These are phyloP conservation scores for Alligator sinensis DNA, from an alignment of 2,113 vertebrate species.

Conservation along the genomic window DNA sequence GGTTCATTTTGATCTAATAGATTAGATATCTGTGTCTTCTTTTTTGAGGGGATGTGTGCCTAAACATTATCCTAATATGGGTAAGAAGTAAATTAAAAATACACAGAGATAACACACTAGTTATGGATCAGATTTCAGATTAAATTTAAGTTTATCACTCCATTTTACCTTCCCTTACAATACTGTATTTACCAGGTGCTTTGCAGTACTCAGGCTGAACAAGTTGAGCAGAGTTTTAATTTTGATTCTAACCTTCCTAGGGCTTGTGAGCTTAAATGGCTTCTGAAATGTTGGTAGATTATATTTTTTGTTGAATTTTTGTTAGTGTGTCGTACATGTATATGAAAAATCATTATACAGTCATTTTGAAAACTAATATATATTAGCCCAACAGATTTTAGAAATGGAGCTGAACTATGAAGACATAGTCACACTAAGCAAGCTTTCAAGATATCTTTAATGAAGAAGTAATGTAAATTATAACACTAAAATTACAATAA, in stretches of 20 bases:
- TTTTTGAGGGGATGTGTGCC: background rate
- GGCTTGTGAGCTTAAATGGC: background rate
- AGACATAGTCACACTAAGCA: background rate
- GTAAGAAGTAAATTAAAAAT: constrained; percentile 1
- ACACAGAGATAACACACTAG: background rate
- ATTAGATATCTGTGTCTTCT: background rate
- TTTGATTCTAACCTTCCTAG: background rate
- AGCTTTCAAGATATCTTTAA: background rate
- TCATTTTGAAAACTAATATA: background rate
- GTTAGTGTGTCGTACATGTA: background rate
- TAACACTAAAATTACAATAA: background rate
- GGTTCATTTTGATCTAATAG: background rate
- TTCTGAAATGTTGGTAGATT: background rate
- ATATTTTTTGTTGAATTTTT: background rate
- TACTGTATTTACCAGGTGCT: background rate
- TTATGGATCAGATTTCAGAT: background rate
- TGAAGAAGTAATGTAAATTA: background rate
- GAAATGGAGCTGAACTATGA: background rate
- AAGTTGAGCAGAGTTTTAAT: background rate
- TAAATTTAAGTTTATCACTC: background rate
- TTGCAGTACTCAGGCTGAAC: background rate
- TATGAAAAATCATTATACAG: background rate
- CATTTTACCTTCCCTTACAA: background rate
- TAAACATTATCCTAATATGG: background rate
- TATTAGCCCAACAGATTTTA: background rate